Conservation (phyloP, 1,140 invertebrate species). For the Phymorhynchus buccinoides region DNA sequence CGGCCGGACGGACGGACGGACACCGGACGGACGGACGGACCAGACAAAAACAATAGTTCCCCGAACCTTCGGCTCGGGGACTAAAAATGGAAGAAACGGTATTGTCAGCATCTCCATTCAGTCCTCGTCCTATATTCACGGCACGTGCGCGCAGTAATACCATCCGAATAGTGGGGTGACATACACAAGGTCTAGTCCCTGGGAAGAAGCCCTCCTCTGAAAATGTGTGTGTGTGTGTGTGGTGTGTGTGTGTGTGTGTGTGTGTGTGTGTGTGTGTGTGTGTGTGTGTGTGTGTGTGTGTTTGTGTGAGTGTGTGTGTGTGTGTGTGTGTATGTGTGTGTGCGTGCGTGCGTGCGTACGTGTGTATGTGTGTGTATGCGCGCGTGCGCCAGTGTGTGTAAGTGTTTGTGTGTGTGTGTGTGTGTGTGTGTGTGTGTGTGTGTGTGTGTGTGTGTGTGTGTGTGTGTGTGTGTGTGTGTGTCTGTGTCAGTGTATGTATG, state of each 20-base stretch:
- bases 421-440: conserved; percentile 2
- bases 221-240: not conserved
- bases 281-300: no score
- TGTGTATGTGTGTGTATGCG: not conserved
- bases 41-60: no score
- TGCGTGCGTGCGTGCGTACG: not conserved
- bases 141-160: no score
- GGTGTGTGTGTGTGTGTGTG: not conserved
- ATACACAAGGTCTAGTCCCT: no score
- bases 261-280: not conserved
- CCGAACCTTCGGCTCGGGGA: no score
- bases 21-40: no score
- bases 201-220: no score
- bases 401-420: not conserved
- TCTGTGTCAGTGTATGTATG: not conserved
- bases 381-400: not conserved
- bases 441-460: not conserved
- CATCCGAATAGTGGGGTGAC: no score
- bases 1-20: no score
- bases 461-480: not conserved
- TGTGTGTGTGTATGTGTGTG: not conserved
- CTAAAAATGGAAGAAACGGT: no score
- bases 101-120: no score
- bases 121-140: no score
- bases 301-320: not conserved